These are phyloP conservation scores for Fopius arisanus DNA, from an alignment of 1,140 invertebrate genomes.

Conservation along the genomic window DNA sequence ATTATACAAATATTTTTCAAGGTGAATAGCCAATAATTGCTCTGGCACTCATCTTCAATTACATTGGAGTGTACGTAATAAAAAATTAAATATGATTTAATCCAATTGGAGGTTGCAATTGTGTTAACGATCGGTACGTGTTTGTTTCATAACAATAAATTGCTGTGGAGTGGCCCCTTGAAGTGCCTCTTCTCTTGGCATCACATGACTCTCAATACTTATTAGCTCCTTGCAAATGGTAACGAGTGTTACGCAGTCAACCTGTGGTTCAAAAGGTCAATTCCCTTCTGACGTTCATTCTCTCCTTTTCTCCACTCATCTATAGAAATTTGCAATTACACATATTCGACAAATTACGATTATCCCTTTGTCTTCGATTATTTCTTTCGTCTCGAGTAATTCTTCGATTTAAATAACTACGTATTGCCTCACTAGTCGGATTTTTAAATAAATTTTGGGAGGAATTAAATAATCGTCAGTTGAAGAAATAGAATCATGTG, in stretches of 20 bases:
- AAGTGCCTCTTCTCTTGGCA: not conserved
- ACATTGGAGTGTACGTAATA: too few species aligned
- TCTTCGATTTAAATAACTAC: too few species aligned
- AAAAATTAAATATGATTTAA: conserved; percentile 6
- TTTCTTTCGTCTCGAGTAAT: too few species aligned
- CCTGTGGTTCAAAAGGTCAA: conserved; percentile 21
- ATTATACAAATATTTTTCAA: too few species aligned
- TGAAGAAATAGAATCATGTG: too few species aligned
- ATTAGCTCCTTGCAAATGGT: conserved; percentile 13
- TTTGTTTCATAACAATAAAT: conserved; percentile 28
- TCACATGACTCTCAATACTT: conserved; percentile 3
- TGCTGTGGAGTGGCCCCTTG: not conserved
- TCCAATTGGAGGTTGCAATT: not conserved
- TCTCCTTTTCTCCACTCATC: not conserved
- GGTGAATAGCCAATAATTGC: too few species aligned
- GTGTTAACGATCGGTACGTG: conserved; percentile 9
- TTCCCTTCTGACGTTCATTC: not conserved
- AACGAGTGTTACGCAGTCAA: conserved; percentile 11
- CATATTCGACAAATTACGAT: conserved; percentile 5
- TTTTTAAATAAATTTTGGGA: too few species aligned
- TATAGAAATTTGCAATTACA: conserved; percentile 8
- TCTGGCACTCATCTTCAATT: too few species aligned
- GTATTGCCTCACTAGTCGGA: too few species aligned
- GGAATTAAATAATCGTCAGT: too few species aligned
- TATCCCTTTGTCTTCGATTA: not conserved